These are phyloP conservation scores for Hydractinia symbiolongicarpus DNA, from an alignment of 30 jellyfish, hydroid and myxozoan species.

Conservation along the genomic window DNA sequence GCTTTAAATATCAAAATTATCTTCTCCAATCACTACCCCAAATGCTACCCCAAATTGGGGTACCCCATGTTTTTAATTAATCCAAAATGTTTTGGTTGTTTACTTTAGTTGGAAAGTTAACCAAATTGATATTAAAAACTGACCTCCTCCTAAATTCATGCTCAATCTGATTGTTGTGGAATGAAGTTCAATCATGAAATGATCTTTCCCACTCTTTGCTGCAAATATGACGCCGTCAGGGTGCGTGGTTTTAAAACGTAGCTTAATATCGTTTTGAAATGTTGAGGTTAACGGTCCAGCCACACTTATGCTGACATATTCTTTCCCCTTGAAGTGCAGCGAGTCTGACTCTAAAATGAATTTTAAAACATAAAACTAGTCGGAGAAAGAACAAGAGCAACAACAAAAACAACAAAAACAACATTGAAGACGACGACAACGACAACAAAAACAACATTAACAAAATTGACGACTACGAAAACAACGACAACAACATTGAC, in stretches of 20 bases:
- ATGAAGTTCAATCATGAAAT: conserved; percentile 51
- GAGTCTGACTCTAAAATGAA: conserved; percentile 13
- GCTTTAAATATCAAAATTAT: too few species aligned
- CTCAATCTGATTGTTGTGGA: conserved; percentile 42
- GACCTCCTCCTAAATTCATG: conserved; percentile 83
- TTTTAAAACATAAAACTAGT: too few species aligned
- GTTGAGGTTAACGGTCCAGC: conserved; percentile 19
- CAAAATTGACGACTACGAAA: too few species aligned
- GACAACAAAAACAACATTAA: too few species aligned
- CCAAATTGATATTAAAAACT: not conserved
- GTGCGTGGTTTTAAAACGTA: conserved; percentile 56
- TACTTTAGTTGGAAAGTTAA: not conserved
- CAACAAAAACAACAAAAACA: too few species aligned
- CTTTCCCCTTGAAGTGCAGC: conserved; percentile 3
- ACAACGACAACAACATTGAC: too few species aligned
- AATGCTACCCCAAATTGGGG: too few species aligned
- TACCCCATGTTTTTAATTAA: too few species aligned
- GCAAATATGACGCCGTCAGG: conserved; percentile 60
- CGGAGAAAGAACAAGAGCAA: too few species aligned
- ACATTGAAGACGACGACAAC: too few species aligned
- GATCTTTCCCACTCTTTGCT: conserved; percentile 46
- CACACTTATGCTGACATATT: not conserved
- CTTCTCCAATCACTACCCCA: too few species aligned
- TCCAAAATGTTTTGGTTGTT: too few species aligned
- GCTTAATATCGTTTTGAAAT: conserved; percentile 28